Evolutionary conservation across 35 echinoderm and acorn worm genomes (phyloP).

Genomic region (Anneissia japonica): DNA sequence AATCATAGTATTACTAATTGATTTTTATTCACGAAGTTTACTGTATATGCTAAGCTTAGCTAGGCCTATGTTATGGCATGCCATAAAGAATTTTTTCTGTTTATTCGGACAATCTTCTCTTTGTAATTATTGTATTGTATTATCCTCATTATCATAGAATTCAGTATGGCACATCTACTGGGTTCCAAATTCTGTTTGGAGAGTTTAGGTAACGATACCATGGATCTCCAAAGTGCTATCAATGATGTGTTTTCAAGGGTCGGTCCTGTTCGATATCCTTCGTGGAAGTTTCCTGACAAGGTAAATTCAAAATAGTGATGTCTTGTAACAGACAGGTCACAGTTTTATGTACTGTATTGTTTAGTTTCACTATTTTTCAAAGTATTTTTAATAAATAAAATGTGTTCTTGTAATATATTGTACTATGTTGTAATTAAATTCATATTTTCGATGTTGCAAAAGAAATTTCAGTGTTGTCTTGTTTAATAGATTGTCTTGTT

Average conservation of each 20-base stretch:
- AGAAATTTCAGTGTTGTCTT: neutral
- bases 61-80: too few relatives aligned
- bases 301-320: conserved; percentile 9
- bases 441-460: neutral
- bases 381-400: too few relatives aligned
- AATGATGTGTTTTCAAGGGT: conserved; percentile 80
- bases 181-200: conserved; percentile 89
- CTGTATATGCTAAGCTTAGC: too few relatives aligned
- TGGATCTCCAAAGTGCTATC: conserved; percentile 76
- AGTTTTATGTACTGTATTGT: neutral
- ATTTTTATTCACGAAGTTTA: too few relatives aligned
- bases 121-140: neutral
- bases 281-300: conserved; percentile 99
- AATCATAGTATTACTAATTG: too few relatives aligned
- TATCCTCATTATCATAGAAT: too few relatives aligned
- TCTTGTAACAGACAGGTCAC: neutral
- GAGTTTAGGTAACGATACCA: conserved; percentile 71
- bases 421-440: neutral
- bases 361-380: too few relatives aligned
- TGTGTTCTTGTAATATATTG: neutral
- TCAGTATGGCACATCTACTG: conserved; percentile 73
- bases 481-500: neutral
- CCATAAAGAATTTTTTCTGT: too few relatives aligned
- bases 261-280: conserved; percentile 87
- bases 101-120: too few relatives aligned